Evolutionary conservation across 2,888 invertebrate species (phyloP).

Genomic region (Ophraella communa): DNA sequence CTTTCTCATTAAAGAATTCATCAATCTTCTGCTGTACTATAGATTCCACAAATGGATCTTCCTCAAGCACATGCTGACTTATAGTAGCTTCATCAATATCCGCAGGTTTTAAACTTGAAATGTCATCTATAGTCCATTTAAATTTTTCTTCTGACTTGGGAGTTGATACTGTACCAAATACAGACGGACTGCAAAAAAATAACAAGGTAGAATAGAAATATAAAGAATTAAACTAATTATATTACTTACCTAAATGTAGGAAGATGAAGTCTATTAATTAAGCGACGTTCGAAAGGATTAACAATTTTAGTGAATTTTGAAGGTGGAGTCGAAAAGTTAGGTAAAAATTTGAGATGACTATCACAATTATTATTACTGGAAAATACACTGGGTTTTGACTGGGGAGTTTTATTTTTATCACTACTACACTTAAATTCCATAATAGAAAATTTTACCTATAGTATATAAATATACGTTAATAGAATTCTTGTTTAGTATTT

Average conservation of each 20-base stretch:
- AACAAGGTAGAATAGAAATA: not conserved
- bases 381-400: conserved; percentile 40
- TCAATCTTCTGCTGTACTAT: conserved; percentile 73
- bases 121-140: conserved; percentile 75
- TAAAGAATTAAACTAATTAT: not conserved
- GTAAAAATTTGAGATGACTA: conserved; percentile 57
- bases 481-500: not conserved
- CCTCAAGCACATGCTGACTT: conserved; percentile 67
- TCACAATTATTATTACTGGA: conserved; percentile 44
- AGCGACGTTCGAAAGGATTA: conserved; percentile 73
- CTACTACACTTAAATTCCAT: conserved; percentile 46
- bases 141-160: conserved; percentile 62
- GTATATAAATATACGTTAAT: not conserved
- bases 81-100: conserved; percentile 71
- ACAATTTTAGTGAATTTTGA: conserved; percentile 65
- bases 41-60: conserved; percentile 69
- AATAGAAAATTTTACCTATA: not conserved
- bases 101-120: conserved; percentile 71
- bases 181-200: conserved; percentile 54
- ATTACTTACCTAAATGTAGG: conserved; percentile 72
- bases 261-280: conserved; percentile 70
- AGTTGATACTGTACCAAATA: conserved; percentile 55
- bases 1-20: conserved; percentile 58
- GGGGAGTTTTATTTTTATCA: conserved; percentile 47
- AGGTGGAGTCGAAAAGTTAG: conserved; percentile 65